Evolutionary conservation across 2,797 vertebrate species (phyloP), one percentile per base, ranked within the genome.

Genomic region (Brotula barbata): DNA sequence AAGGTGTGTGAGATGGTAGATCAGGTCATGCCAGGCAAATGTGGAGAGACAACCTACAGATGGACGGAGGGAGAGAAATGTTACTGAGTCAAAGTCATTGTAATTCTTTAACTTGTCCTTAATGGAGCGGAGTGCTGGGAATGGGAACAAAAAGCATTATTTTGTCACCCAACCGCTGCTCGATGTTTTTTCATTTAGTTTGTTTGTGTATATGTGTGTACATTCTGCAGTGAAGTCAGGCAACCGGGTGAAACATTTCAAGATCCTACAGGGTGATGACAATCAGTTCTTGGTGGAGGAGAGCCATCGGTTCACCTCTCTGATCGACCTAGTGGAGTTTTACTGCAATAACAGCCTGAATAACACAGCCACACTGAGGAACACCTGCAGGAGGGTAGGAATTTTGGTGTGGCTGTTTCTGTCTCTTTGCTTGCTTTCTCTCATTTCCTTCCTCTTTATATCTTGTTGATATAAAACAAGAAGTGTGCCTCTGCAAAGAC

Each of bases 211-310:
- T 41, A 1, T 36, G 8, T 61, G 12, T 2, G 2, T 72, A 22
- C 75, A 2, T 22, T 36, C 13, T 28, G 37, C 78, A 94, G 94
- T 94, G 66, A 84, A 81, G 51, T 71, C 82, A 0, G 19, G 44
- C 39, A 51, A 56, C 19, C 42, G 43, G 0, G 85, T 90, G 48
- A 90, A 88, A 48, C 93, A 95, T 60, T 95, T 91, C 67, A 93
- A 88, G 80, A 82, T 95, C 75, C 66, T 80, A 34, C 22, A 64
- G n/a, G 14, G 3, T 0, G n/a, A 23, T 0, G 51, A 52, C 0
- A 62, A 43, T 0, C 1, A 11, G 9, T 90, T 90, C 43, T 41
- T 75, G 12, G 71, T 94, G 64, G 90, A 89, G 0, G 13, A 17
- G 0, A 20, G 2, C 0, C 23, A 45, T 0, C 36, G 15, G 3